Conservation (phyloP, 2,888 invertebrate genomes). For the Agrotis exclamationis region DNA sequence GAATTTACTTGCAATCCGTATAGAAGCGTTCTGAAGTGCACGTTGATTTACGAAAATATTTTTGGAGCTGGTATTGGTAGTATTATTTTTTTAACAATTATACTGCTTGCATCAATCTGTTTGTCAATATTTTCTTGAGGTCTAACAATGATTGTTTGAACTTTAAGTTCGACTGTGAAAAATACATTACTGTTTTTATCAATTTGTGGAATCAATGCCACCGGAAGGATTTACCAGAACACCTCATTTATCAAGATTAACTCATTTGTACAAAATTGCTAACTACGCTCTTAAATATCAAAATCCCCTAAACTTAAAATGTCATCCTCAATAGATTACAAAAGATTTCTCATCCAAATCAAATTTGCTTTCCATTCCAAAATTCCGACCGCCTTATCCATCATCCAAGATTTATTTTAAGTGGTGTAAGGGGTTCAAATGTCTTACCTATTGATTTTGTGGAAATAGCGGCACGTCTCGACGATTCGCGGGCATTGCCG, state of each 20-base stretch:
- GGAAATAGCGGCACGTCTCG: conserved; percentile 75
- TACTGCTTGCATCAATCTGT: background rate
- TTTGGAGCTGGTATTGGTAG: conserved; percentile 45
- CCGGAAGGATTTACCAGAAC: background rate
- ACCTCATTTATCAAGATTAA: background rate
- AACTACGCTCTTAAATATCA: background rate
- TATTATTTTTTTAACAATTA: conserved; percentile 15
- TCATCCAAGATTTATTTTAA: conserved; percentile 61
- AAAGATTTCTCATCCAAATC: conserved; percentile 41
- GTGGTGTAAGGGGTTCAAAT: conserved; percentile 69
- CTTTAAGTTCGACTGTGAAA: background rate
- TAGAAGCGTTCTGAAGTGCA: conserved; percentile 63
- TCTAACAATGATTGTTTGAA: background rate
- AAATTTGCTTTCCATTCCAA: conserved; percentile 46
- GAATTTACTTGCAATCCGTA: conserved; percentile 74
- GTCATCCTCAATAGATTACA: conserved; percentile 32
- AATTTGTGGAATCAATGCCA: background rate
- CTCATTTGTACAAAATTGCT: background rate
- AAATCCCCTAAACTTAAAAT: conserved; percentile 8
- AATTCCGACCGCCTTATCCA: conserved; percentile 54
- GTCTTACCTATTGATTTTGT: conserved; percentile 82
- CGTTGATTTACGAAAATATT: conserved; percentile 48
- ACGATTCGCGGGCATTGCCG: conserved; percentile 57
- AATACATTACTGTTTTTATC: background rate
- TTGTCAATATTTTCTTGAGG: background rate